Percentiles rank a stretch among this genome's conserved stretches.
Evolutionary conservation across 2,797 vertebrate genomes (phyloP).

Genomic region (Anguilla megastoma): DNA sequence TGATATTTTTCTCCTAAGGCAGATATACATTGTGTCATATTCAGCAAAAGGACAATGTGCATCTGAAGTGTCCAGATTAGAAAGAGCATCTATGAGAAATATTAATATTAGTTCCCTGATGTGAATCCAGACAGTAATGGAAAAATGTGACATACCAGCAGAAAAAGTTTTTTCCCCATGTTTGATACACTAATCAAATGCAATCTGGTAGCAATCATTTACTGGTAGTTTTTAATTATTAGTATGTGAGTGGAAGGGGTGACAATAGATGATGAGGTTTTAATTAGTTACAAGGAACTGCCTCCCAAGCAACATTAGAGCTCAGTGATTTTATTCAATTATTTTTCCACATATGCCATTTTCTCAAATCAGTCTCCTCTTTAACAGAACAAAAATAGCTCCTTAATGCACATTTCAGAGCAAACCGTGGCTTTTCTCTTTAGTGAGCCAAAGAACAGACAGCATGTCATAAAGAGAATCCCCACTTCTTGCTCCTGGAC

Average conservation of each 20-base stretch:
- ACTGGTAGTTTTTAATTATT: neutral
- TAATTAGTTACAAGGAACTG: neutral
- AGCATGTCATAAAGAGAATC: neutral
- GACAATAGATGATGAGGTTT: neutral
- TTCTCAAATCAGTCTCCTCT: constrained; percentile 1
- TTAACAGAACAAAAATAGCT: neutral
- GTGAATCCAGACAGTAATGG: neutral
- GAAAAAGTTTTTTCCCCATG: neutral
- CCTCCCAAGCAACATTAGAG: neutral
- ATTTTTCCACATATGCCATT: neutral
- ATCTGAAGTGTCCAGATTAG: neutral
- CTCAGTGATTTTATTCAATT: constrained; percentile 15
- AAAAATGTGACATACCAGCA: neutral
- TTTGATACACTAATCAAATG: neutral
- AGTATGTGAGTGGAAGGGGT: neutral
- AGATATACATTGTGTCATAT: neutral
- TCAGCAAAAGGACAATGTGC: neutral
- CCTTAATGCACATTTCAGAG: neutral
- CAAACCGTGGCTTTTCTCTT: neutral
- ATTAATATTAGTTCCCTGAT: neutral
- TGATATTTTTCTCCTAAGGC: neutral
- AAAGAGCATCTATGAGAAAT: neutral
- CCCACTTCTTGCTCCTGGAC: neutral
- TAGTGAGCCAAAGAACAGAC: neutral
- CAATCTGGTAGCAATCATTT: no score